Base-by-base conservation (phyloP, 2,888 invertebrate genomes). In the Tachina grossa region DNA sequence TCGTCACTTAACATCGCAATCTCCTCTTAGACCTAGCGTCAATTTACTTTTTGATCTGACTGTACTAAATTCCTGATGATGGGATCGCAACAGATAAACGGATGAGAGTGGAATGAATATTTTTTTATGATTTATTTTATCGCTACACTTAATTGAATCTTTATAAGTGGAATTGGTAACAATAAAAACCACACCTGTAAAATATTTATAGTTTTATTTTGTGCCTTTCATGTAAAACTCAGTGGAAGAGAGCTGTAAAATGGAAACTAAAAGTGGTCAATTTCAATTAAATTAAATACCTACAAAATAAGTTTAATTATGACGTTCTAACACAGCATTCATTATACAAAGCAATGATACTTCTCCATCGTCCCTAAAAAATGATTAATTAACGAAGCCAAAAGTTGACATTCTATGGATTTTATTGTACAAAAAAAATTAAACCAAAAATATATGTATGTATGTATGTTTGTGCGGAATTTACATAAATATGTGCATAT, bases 101-200 rank as follows among this genome's bases (percentile, higher is more conserved):
- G 6, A 5, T 31, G 31, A 31, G 31, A 31, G 31, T 6, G 0
- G 31, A 31, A 31, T 31, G 31, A 31, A 31, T n/a, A 6, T 0
- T 1, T 31, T 31, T 31, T 31, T 31, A 31, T 5, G 41, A n/a
- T 39, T 39, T n/a, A 59, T 39, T 9, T 39, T 57, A 57, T 31
- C 31, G 14, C 13, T 31, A 10, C 13, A 57, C 31, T 57, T 31
- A 39, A 39, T 49, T 68, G 59, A 68, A 72, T 71, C 65, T 63
- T 72, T 74, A 47, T 63, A 31, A 41, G 19, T 65, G 19, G 5
- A 72, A 10, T 71, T 77, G 16, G 53, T 53, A 65, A 55, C 14
- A 75, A 66, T 51, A 68, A 31, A 49, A 78, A 68, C 84, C 79
- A 51, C 79, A 76, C 79, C 84, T 75, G 71, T 69, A 16, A 53